phyloP scores from a whole-genome alignment of 2,888 invertebrate species.

The Drosophila setosimentum region DNA sequence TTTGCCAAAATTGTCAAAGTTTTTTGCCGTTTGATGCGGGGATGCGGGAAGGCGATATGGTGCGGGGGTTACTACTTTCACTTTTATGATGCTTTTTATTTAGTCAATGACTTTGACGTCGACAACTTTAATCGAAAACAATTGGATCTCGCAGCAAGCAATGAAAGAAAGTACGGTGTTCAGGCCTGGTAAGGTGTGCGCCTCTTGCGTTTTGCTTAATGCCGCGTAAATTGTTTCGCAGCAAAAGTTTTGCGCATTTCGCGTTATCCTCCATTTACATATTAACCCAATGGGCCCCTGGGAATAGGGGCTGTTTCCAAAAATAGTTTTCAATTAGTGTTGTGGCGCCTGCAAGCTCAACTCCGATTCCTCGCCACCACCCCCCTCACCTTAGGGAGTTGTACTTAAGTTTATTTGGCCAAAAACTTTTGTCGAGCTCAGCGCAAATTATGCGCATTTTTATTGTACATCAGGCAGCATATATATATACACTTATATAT shows the following conservation, averaged over 20 bases:
- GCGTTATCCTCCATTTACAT: conserved; percentile 77
- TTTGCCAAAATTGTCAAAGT: conserved; percentile 79
- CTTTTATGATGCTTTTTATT: conserved; percentile 74
- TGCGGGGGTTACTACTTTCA: conserved; percentile 41
- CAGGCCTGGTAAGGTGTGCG: conserved; percentile 58
- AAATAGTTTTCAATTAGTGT: conserved; percentile 80
- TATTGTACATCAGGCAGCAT: conserved; percentile 48
- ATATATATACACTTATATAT: conserved; percentile 25
- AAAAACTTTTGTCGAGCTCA: conserved; percentile 64
- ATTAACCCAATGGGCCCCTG: conserved; percentile 63
- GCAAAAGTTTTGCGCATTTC: conserved; percentile 76
- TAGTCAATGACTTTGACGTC: conserved; percentile 79
- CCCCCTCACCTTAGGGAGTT: conserved; percentile 51
- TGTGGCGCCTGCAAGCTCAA: conserved; percentile 54
- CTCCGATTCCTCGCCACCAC: conserved; percentile 1
- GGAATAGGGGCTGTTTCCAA: conserved; percentile 57
- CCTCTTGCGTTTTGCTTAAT: conserved; percentile 74
- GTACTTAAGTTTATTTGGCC: conserved; percentile 71
- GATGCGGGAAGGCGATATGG: neutral
- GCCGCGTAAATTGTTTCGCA: conserved; percentile 79
- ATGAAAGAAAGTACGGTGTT: conserved; percentile 9
- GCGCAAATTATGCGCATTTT: conserved; percentile 78
- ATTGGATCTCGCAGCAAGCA: conserved; percentile 39
- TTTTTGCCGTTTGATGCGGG: conserved; percentile 59
- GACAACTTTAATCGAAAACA: conserved; percentile 78